These are phyloP conservation scores for Smittia aterrima DNA, from an alignment of 2,888 invertebrate species.

Conservation along the genomic window DNA sequence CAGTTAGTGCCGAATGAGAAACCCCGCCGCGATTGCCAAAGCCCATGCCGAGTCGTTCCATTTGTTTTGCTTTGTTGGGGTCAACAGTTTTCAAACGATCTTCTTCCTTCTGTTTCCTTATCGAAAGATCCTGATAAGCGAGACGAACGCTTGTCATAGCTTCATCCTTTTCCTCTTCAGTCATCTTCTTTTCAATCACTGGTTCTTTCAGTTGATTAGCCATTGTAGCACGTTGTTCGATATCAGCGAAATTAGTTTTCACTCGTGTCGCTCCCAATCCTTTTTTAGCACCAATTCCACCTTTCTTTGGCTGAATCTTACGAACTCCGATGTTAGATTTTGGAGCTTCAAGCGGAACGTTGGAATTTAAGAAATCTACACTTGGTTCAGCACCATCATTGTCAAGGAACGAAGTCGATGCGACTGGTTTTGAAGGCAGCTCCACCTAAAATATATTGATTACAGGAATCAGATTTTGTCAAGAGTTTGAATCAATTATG, in stretches of 20 bases:
- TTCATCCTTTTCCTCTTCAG: slow-evolving; percentile 67
- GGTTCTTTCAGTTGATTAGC: slow-evolving; percentile 70
- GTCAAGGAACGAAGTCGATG: background rate
- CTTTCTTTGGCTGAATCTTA: slow-evolving; percentile 67
- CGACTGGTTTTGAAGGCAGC: slow-evolving; percentile 1
- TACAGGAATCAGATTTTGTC: background rate
- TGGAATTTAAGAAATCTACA: slow-evolving; percentile 51
- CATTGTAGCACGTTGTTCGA: slow-evolving; percentile 86
- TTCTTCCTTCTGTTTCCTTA: slow-evolving; percentile 68
- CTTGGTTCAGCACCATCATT: slow-evolving; percentile 48
- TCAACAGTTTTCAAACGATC: slow-evolving; percentile 70
- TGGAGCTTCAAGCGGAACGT: slow-evolving; percentile 51
- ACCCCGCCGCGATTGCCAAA: slow-evolving; percentile 61
- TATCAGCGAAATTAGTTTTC: slow-evolving; percentile 89
- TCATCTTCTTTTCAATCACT: slow-evolving; percentile 48
- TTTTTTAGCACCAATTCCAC: slow-evolving; percentile 78
- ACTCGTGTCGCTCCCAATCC: slow-evolving; percentile 94
- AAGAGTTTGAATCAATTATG: background rate
- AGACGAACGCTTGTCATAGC: slow-evolving; percentile 65
- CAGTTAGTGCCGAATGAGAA: slow-evolving; percentile 83
- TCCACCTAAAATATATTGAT: slow-evolving; percentile 33
- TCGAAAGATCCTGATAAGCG: slow-evolving; percentile 75
- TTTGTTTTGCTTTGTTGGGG: slow-evolving; percentile 80
- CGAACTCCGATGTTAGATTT: slow-evolving; percentile 71
- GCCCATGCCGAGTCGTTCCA: slow-evolving; percentile 94